Evolutionary conservation across 2,113 vertebrate species (phyloP).

Genomic region (Otocyon megalotis): DNA sequence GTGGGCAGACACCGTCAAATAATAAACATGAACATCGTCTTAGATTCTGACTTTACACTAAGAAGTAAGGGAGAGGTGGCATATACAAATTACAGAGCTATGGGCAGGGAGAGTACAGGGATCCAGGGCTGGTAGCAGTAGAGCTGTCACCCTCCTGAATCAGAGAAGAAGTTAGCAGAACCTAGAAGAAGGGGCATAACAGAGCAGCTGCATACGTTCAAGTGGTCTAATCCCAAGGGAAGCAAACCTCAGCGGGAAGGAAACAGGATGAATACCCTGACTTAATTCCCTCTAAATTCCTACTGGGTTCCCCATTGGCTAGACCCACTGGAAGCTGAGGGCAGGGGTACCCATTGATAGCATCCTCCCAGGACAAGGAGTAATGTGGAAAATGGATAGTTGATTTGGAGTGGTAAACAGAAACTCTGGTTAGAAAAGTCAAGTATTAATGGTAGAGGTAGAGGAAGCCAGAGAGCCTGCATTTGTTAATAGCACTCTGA

Average conservation of each 20-base stretch:
- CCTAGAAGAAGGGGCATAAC: background rate
- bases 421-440: slow-evolving; percentile 7
- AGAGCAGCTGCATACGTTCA: background rate
- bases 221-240: background rate
- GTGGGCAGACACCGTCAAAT: background rate
- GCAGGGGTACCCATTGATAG: background rate
- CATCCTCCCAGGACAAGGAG: background rate
- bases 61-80: background rate
- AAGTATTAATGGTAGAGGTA: background rate
- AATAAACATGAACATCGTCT: background rate
- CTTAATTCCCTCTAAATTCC: background rate
- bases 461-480: background rate
- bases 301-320: background rate
- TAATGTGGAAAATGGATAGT: background rate
- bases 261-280: background rate
- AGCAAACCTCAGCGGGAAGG: background rate
- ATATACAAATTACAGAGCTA: background rate
- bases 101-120: background rate
- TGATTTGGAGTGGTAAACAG: background rate
- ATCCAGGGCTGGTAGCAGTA: background rate
- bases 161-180: background rate
- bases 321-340: background rate
- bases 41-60: background rate
- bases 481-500: background rate
- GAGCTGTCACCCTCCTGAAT: background rate